Evolutionary conservation across 2,888 invertebrate genomes (phyloP), one percentile per base, ranked within the genome.

Genomic region (Philereme transversata): DNA sequence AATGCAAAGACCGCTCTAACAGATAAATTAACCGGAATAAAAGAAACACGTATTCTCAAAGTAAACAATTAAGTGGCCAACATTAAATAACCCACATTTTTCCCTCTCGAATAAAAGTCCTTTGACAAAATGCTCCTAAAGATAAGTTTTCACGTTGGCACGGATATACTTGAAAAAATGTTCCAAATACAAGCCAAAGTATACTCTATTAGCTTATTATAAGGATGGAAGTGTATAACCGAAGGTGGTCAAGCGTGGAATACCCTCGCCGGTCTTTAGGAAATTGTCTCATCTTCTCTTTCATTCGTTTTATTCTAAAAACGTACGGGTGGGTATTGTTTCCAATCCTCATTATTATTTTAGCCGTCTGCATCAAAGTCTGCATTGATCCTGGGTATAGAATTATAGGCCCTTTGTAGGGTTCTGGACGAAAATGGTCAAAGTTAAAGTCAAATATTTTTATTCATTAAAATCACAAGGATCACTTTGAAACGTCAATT

Each of bases 281-380:
- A 70, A 70, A 70, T 70, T 65, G 70, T 67, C 65, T 59, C 59
- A 58, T 56, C 54, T 55, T 57, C 55, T 62, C 60, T 59, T 69
- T 58, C 57, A 49, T 57, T 54, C 50, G 46, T 49, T 56, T 62
- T 62, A 52, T 61, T 61, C 43, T 55, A 22, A 10, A 59, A 65
- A 65, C 52, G 53, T 41, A 65, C 40, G 61, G 52, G 8, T 5
- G 4, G n/a, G 10, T 46, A 50, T 45, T 54, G n/a, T n/a, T 45
- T 35, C 3, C n/a, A 44, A 4, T 4, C 5, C 10, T 43, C n/a
- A 4, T 41, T 8, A 9, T 7, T 7, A 5, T 41, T 41, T 43
- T 43, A 43, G 9, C 9, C n/a, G 10, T 10, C 5, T n/a, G 9
- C n/a, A 9, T 54, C 57, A 46, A 50, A 4, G 10, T 10, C 5